Evolutionary conservation across 2,888 invertebrate genomes (phyloP), one percentile per base, ranked within the genome.

Genomic region (Mimas tiliae): DNA sequence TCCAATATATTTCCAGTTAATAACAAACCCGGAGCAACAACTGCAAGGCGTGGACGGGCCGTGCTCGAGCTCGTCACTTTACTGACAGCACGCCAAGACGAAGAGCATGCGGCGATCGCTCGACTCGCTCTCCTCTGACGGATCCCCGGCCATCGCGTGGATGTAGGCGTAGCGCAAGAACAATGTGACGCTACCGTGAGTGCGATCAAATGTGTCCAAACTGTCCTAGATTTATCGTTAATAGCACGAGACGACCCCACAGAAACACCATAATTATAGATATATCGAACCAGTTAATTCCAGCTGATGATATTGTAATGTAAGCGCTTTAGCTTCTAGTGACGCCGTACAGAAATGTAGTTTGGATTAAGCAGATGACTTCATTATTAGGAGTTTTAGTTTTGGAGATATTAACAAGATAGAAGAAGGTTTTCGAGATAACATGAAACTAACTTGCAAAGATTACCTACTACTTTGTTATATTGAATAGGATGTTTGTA

Each of bases 21-120:
- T 88, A 68, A 77, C 86, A 19, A 91, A 87, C 67, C 86, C 87
- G 8, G 90, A 90, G 62, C 87, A 86, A 74, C 88, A 86, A 71
- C 73, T 92, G 67, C 91, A 90, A 70, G 93, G 93, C 51, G 91
- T 93, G 62, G 93, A 93, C 77, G 93, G 93, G 4, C 93, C 93
- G 0, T 93, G 93, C 69, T 90, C 93, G 64, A 92, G 92, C 73
- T 85, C 93, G 0, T 93, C 93, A 68, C 90, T 93, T 78, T 93
- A 93, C 93, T 93, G 93, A 93, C 93, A 90, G 76, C 84, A 83
- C 82, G 84, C 80, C 72, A 83, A 75, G 68, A 75, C 83, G 71
- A 85, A 84, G 77, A 72, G 80, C 74, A 78, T 80, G 69, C 80
- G 81, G 68, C 84, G 87, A 68, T 92, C 92, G 58, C 78, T 90